Conservation (phyloP, 2,113 vertebrate species). For the Chaenocephalus aceratus region DNA sequence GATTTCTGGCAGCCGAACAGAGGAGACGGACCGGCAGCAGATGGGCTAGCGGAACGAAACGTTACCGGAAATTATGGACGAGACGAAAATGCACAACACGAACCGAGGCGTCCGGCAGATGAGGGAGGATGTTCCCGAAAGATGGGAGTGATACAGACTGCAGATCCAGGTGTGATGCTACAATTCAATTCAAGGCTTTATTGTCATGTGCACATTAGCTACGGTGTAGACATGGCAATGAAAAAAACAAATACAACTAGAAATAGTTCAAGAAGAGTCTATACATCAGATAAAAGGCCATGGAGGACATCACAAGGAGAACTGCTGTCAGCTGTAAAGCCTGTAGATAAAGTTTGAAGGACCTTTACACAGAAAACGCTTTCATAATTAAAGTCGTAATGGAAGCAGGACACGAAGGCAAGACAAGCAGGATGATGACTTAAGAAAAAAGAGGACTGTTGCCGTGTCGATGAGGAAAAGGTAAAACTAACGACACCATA, state of each 20-base stretch:
- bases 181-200: not conserved
- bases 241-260: too few relatives aligned
- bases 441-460: too few relatives aligned
- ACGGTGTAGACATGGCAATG: too few relatives aligned
- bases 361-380: too few relatives aligned
- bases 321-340: not conserved
- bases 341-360: not conserved
- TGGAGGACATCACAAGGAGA: not conserved
- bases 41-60: conserved; percentile 71
- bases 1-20: conserved; percentile 61
- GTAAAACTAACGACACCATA: too few relatives aligned
- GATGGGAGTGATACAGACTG: conserved; percentile 47
- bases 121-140: conserved; percentile 46
- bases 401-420: too few relatives aligned
- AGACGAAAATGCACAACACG: conserved; percentile 40
- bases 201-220: too few relatives aligned
- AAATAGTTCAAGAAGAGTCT: too few relatives aligned
- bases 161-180: conserved; percentile 63
- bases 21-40: conserved; percentile 60
- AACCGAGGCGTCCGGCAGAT: conserved; percentile 59
- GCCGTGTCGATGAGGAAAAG: too few relatives aligned
- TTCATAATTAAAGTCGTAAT: too few relatives aligned
- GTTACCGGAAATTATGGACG: conserved; percentile 66
- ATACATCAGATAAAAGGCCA: conserved; percentile 1
- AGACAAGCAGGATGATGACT: too few relatives aligned